Conservation (phyloP, 2,797 vertebrate genomes). For the Esox lucius region DNA sequence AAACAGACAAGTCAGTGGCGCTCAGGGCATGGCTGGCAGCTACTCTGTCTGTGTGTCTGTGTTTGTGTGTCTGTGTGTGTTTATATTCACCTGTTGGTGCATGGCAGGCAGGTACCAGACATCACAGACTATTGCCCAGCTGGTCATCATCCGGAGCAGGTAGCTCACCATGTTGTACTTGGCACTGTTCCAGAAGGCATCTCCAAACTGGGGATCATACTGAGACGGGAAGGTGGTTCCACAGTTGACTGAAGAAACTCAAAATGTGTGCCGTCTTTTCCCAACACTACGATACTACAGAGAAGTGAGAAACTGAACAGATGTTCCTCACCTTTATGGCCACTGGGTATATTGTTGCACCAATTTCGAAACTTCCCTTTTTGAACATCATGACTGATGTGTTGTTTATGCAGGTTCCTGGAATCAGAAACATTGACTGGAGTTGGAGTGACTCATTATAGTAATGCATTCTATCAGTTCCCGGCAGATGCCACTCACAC, state of each 20-base stretch:
- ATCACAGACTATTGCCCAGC: conserved; percentile 95
- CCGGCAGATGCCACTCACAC: background rate
- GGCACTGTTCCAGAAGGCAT: conserved; percentile 98
- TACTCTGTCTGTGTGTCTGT: conserved; percentile 7
- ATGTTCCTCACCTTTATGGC: conserved; percentile 88
- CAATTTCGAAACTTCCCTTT: conserved; percentile 98
- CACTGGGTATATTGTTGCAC: conserved; percentile 93
- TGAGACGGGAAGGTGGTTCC: conserved; percentile 44
- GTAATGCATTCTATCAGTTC: background rate
- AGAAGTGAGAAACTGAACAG: background rate
- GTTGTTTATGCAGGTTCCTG: conserved; percentile 97
- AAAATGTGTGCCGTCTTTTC: conserved; percentile 3
- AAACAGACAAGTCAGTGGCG: conserved; percentile 16
- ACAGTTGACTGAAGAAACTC: background rate
- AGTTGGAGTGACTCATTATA: background rate
- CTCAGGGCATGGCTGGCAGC: background rate
- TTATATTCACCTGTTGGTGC: conserved; percentile 84
- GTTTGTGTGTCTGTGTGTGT: background rate
- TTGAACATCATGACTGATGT: conserved; percentile 99
- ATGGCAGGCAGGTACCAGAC: conserved; percentile 96
- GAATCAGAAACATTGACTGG: background rate
- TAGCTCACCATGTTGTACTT: conserved; percentile 93
- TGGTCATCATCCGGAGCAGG: conserved; percentile 95
- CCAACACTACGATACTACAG: background rate
- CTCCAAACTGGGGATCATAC: conserved; percentile 97